Percentiles rank a stretch among this genome's conserved stretches.
Conservation (phyloP, 2,888 invertebrate species). For the Acleris cristana region DNA sequence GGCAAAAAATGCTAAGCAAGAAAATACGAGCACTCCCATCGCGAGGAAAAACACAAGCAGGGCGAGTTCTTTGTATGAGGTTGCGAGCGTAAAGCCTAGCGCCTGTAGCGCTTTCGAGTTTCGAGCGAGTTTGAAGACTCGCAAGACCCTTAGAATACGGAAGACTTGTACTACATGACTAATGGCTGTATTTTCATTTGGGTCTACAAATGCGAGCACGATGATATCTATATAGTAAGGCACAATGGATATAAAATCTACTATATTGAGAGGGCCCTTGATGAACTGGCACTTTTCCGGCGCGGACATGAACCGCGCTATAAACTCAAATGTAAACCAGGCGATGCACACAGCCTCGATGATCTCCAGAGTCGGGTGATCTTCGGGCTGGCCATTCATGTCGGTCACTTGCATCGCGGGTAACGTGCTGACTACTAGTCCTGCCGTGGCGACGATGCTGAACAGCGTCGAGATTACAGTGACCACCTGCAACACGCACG, state of each 20-base stretch:
- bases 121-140: constrained; percentile 97
- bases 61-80: constrained; percentile 99
- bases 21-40: constrained; percentile 99
- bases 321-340: constrained; percentile 99
- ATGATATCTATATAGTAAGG: constrained; percentile 99
- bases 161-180: constrained; percentile 99
- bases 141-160: constrained; percentile 97
- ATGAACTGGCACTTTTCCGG: constrained; percentile 99
- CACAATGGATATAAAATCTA: constrained; percentile 98
- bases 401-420: constrained; percentile 96
- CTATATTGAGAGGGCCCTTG: constrained; percentile 99
- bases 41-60: constrained; percentile 99
- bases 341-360: constrained; percentile 99
- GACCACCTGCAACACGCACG: constrained; percentile 93
- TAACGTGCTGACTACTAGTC: constrained; percentile 99
- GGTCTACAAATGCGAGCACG: constrained; percentile 96
- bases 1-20: constrained; percentile 99
- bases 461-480: constrained; percentile 99
- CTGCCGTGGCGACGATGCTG: constrained; percentile 99
- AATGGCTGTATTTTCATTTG: constrained; percentile 98
- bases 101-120: constrained; percentile 99
- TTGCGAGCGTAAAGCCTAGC: constrained; percentile 98
- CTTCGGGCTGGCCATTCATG: constrained; percentile 92
- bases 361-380: constrained; percentile 98
- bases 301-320: constrained; percentile 96